These are phyloP conservation scores for Pangasius mekongensis DNA, from an alignment of 2,797 vertebrate species.

Conservation along the genomic window DNA sequence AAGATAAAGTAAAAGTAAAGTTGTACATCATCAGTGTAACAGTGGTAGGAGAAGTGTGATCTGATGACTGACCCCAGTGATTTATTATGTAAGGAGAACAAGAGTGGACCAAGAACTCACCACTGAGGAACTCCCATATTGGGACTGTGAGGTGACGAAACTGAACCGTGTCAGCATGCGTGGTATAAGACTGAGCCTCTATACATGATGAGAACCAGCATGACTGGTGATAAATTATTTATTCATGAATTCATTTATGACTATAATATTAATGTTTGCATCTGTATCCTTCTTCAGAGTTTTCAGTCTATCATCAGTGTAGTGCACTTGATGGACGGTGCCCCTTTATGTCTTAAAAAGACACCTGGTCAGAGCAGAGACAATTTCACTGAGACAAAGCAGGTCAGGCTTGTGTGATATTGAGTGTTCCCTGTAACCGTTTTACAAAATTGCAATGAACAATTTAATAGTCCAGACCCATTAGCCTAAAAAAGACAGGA, in stretches of 20 bases:
- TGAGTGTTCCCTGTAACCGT: background rate
- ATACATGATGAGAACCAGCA: background rate
- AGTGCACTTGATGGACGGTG: background rate
- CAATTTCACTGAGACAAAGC: background rate
- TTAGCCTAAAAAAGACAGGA: background rate
- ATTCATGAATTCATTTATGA: background rate
- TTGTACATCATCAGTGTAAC: background rate
- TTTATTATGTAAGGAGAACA: background rate
- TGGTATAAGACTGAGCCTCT: background rate
- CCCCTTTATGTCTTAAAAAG: background rate
- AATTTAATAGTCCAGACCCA: background rate
- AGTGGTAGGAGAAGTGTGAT: background rate
- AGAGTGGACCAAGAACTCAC: background rate
- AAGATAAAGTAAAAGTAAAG: background rate
- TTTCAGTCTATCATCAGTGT: background rate
- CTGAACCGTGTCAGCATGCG: background rate
- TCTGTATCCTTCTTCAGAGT: background rate
- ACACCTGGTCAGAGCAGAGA: background rate
- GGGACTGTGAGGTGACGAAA: background rate
- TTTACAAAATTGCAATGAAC: background rate
- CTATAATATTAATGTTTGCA: background rate
- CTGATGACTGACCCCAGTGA: background rate
- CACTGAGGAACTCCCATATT: background rate
- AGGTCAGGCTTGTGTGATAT: conserved; percentile 3
- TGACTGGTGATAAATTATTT: background rate